A percentile compares a stretch with the other conserved stretches of the same genome.
phyloP scores from a whole-genome alignment of 2,113 vertebrate species.

The Corapipo altera region DNA sequence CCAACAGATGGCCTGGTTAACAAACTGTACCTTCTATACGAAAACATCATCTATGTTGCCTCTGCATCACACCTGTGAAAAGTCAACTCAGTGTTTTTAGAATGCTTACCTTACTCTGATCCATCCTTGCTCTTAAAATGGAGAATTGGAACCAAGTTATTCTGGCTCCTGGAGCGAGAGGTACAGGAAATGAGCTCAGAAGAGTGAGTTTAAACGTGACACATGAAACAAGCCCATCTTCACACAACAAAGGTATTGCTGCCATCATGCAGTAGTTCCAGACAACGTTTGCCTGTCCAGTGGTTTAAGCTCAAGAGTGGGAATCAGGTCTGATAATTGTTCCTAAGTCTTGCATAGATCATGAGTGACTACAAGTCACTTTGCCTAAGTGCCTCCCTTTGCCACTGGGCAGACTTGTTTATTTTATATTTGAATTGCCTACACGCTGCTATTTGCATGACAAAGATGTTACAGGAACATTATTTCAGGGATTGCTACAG shows the following conservation, averaged over 20 bases:
- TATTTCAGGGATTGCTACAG: constrained; percentile 68
- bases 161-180: neutral
- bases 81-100: constrained; percentile 34
- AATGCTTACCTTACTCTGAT: constrained; percentile 47
- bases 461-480: constrained; percentile 41
- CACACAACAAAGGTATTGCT: neutral
- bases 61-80: constrained; percentile 33
- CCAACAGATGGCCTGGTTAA: constrained; percentile 34
- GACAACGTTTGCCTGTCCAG: constrained; percentile 26
- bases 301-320: constrained; percentile 44
- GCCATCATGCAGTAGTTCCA: neutral
- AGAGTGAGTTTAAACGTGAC: neutral
- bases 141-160: constrained; percentile 30
- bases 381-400: constrained; percentile 68
- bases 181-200: constrained; percentile 38
- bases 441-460: constrained; percentile 66
- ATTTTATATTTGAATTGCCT: constrained; percentile 45
- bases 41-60: constrained; percentile 26
- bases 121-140: constrained; percentile 30
- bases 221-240: neutral
- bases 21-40: constrained; percentile 41
- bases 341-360: constrained; percentile 28
- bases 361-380: constrained; percentile 19
- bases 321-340: constrained; percentile 7
- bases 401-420: constrained; percentile 41